A percentile compares a stretch with the other conserved stretches of the same genome.
Conservation (phyloP, 2,888 invertebrate species). For the Theretra japonica region DNA sequence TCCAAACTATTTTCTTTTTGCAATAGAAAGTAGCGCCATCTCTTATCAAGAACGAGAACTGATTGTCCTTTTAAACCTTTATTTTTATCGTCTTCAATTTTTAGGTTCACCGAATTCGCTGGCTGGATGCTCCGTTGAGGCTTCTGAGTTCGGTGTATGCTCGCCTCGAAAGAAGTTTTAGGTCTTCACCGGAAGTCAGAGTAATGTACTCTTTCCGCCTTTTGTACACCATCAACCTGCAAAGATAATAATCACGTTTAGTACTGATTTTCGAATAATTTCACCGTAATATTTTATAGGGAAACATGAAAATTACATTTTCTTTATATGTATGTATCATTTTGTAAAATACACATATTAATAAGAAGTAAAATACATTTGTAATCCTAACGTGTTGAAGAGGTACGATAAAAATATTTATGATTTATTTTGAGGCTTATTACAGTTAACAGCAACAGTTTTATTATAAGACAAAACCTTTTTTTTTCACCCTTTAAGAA, state of each 20-base stretch:
- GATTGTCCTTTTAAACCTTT: constrained; percentile 22
- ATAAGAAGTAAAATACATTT: too few relatives aligned
- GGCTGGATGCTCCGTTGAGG: constrained; percentile 68
- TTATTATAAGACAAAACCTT: too few relatives aligned
- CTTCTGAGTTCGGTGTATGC: constrained; percentile 76
- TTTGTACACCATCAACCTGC: constrained; percentile 78
- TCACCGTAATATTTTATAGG: too few relatives aligned
- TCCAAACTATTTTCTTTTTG: neutral
- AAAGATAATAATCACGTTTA: constrained; percentile 45
- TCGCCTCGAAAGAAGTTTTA: constrained; percentile 64
- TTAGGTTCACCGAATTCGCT: constrained; percentile 64
- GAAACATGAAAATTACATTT: too few relatives aligned
- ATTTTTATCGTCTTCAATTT: constrained; percentile 40
- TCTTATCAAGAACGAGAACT: neutral
- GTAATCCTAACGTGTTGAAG: too few relatives aligned
- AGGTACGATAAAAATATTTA: neutral
- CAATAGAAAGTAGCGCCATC: neutral
- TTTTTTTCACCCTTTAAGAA: too few relatives aligned
- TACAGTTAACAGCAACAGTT: too few relatives aligned
- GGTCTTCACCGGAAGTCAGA: constrained; percentile 62
- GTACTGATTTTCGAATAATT: neutral
- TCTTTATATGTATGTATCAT: too few relatives aligned
- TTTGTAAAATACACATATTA: too few relatives aligned
- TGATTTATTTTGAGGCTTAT: too few relatives aligned
- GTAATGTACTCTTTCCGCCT: constrained; percentile 65